Percentiles rank a stretch among this genome's conserved stretches.
Conservation (phyloP, 2,797 vertebrate species). For the Sparidentex hasta region DNA sequence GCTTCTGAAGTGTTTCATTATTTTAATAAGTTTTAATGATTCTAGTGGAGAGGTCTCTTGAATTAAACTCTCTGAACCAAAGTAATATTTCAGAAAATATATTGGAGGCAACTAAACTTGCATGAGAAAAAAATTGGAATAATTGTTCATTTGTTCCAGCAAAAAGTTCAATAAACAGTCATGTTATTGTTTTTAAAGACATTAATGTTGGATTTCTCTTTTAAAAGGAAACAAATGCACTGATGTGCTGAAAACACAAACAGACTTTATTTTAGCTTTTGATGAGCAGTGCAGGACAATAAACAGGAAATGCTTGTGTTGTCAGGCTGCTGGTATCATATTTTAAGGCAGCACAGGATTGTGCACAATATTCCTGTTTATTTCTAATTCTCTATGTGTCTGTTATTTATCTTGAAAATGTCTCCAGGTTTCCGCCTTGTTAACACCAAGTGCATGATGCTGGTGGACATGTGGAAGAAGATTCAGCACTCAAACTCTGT, state of each 20-base stretch:
- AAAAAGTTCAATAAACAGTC: not conserved
- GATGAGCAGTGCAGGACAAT: not conserved
- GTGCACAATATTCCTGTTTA: not conserved
- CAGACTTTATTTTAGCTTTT: not conserved
- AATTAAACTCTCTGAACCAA: not conserved
- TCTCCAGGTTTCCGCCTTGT: slow-evolving; percentile 95
- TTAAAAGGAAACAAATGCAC: not conserved
- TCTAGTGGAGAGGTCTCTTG: not conserved
- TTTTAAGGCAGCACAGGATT: not conserved
- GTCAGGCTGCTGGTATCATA: no score
- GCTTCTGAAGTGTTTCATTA: not conserved
- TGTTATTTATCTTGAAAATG: slow-evolving; percentile 19
- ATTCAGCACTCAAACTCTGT: slow-evolving; percentile 99
- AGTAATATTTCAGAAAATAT: not conserved
- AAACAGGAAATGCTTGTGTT: not conserved
- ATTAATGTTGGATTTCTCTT: not conserved
- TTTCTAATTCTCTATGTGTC: not conserved
- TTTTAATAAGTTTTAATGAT: not conserved
- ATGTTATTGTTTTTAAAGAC: not conserved
- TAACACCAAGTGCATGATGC: slow-evolving; percentile 99
- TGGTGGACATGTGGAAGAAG: slow-evolving; percentile 99
- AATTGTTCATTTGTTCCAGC: not conserved
- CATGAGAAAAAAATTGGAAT: not conserved
- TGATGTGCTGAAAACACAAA: not conserved
- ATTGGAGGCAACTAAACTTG: not conserved